Evolutionary conservation across 2,113 vertebrate genomes (phyloP), one percentile per base, ranked within the genome.

Genomic region (Ptychochromis oligacanthus): DNA sequence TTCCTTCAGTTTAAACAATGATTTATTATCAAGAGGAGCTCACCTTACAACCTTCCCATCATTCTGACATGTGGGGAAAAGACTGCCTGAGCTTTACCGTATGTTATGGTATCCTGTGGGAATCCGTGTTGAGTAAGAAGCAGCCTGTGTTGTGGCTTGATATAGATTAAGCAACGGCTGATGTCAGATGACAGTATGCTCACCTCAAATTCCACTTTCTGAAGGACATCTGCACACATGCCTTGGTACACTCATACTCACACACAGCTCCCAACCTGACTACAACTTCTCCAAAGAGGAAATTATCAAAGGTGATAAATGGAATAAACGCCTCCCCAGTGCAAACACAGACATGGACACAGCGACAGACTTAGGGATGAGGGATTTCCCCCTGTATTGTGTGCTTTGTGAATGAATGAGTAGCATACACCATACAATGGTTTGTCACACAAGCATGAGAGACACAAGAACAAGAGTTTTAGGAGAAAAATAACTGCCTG

Each of bases 401-500:
- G 82, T 79, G 22, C 83, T 91, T 83, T 89, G 87, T 89, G 80
- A 93, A 92, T 94, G 91, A 94, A 91, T 86, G 88, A 83, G 80
- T 31, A 13, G 55, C 75, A 77, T n/a, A 94, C 88, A 93, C 92
- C 75, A 75, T 40, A 94, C 88, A 91, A 93, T 92, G 85, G 72
- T n/a, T 10, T 67, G 81, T 54, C 80, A 83, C 72, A 65, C 83
- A 34, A 81, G 81, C 85, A 80, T 22, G 52, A 77, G 58, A 88
- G 82, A 83, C 83, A 87, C 72, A 82, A 79, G 75, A 54, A 85
- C 80, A 28, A 84, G 72, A 89, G 86, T 81, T 89, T 86, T 67
- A 40, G 55, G 13, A 36, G 57, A 26, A 72, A 87, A 72, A 80
- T 74, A 79, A 28, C 9, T 12, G 52, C 78, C 46, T 38, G 57